Base-by-base conservation (phyloP, 2,113 vertebrate genomes). In the Ifrita kowaldi region DNA sequence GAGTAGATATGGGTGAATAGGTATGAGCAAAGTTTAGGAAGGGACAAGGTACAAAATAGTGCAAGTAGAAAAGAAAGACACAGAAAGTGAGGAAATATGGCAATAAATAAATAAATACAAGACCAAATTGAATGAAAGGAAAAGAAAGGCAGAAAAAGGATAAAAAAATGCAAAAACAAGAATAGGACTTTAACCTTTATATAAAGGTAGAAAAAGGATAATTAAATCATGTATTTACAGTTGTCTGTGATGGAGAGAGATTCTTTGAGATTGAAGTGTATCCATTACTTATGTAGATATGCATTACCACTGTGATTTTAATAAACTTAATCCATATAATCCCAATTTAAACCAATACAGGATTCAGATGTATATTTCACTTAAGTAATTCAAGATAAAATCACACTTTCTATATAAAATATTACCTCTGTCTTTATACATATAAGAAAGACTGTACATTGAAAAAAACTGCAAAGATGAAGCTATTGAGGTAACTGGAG, bases 91-190 rank as follows among this genome's bases (percentile, higher is more conserved):
- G 6, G 11, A 57, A 78, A 67, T 49, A 15, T 15, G 57, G 13
- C 3, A 52, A 59, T 6, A 60, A 55, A 37, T 3, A 60, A 70
- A 75, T 6, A 37, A 74, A 21, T 9, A 21, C 2, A 37, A 6
- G 9, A 56, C 5, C 7, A 24, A 30, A 28, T 7, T 2, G 2
- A 41, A 47, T 3, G 1, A 65, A 59, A 67, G 1, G 18, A 46
- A 33, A 16, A 83, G 21, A 81, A 77, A 33, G 2, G 5, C 2
- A 47, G 17, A 23, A 41, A 49, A 81, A 27, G 7, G 2, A 52
- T 20, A 37, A 69, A 83, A 53, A 64, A 12, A 4, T 14, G 4
- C 2, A 64, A 71, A 69, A 49, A 27, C 7, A 4, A 69, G 13
- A 90, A 26, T 5, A 76, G 1, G 6, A 28, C 5, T 46, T 63